These are phyloP conservation scores for Harmothoe impar DNA, from an alignment of 2,888 invertebrate species.

Conservation along the genomic window DNA sequence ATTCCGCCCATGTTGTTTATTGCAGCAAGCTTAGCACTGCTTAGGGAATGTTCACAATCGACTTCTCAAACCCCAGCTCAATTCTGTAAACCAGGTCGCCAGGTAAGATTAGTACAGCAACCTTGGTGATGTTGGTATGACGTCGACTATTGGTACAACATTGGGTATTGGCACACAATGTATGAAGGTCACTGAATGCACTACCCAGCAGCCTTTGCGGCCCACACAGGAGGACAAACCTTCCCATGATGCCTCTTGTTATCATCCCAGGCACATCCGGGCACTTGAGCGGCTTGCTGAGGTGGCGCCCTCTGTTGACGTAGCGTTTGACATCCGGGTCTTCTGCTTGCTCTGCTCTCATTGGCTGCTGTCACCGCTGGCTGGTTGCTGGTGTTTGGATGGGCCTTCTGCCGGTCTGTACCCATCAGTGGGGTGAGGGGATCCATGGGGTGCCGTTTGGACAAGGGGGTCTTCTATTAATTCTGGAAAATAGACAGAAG, in stretches of 20 bases:
- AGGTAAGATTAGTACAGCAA: too few species aligned
- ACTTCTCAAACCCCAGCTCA: too few species aligned
- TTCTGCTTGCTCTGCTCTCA: slow-evolving; percentile 60
- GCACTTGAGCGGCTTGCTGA: slow-evolving; percentile 14
- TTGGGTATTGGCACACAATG: neutral
- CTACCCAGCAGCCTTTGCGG: too few species aligned
- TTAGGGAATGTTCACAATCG: too few species aligned
- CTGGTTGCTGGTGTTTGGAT: neutral
- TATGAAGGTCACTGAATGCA: too few species aligned
- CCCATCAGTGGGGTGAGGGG: neutral
- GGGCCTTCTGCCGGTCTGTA: neutral
- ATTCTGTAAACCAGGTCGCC: too few species aligned
- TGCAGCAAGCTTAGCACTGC: too few species aligned
- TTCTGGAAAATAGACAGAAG: too few species aligned
- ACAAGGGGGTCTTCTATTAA: too few species aligned
- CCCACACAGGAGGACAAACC: neutral
- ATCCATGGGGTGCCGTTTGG: too few species aligned
- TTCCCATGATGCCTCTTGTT: slow-evolving; percentile 45
- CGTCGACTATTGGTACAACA: neutral
- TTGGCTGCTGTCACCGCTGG: slow-evolving; percentile 52
- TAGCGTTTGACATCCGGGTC: slow-evolving; percentile 57
- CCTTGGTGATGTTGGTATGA: neutral
- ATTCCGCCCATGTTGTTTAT: too few species aligned
- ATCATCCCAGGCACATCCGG: slow-evolving; percentile 57
- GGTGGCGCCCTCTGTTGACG: slow-evolving; percentile 54